These are phyloP conservation scores for Columba livia DNA, from an alignment of 2,113 vertebrate species.

Conservation along the genomic window DNA sequence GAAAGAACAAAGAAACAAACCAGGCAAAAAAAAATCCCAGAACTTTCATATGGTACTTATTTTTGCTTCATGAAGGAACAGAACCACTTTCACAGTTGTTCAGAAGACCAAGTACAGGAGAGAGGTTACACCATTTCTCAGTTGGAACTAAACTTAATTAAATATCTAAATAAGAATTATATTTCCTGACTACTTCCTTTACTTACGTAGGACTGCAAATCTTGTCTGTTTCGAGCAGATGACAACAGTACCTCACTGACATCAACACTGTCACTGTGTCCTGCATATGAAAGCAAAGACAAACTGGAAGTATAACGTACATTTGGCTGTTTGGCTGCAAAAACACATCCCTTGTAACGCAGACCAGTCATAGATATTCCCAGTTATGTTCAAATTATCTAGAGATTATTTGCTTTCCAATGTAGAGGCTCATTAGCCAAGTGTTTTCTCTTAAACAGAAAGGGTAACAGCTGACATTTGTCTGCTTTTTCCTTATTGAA, in stretches of 20 bases:
- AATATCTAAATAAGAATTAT: background rate
- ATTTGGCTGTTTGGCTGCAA: background rate
- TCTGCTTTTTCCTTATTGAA: background rate
- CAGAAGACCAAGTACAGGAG: background rate
- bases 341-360: background rate
- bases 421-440: background rate
- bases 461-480: background rate
- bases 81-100: background rate
- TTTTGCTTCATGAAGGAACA: background rate
- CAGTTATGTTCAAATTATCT: background rate
- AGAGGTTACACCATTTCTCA: background rate
- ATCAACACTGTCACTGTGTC: background rate
- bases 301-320: background rate
- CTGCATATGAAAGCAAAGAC: background rate
- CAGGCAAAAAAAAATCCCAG: accelerated
- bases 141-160: background rate
- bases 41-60: background rate
- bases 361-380: background rate
- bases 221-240: background rate
- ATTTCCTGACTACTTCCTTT: background rate
- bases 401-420: background rate
- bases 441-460: background rate
- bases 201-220: background rate
- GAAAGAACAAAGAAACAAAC: background rate
- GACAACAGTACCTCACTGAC: background rate